Percentiles rank a stretch among this genome's conserved stretches.
These are phyloP conservation scores for Toxotes jaculatrix DNA, from an alignment of 2,113 vertebrate genomes.

Conservation along the genomic window DNA sequence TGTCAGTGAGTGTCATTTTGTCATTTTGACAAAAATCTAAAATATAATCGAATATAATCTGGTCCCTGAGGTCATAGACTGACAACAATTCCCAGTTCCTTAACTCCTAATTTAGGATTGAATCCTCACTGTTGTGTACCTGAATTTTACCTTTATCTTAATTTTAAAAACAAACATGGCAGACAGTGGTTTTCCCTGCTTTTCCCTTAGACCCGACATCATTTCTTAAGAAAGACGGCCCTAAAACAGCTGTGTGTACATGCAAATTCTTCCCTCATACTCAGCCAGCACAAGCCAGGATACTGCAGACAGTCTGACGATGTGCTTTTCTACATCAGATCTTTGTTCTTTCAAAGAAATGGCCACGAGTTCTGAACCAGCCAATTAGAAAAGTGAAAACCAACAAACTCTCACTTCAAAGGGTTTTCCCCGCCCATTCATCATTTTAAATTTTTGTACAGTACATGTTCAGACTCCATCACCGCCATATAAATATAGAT, in stretches of 20 bases:
- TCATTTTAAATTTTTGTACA: too few species aligned
- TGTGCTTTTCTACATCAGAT: not conserved
- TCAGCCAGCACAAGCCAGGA: not conserved
- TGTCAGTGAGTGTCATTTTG: too few species aligned
- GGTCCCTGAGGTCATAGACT: too few species aligned
- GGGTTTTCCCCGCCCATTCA: too few species aligned
- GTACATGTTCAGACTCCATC: not conserved
- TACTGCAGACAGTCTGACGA: not conserved
- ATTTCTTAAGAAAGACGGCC: too few species aligned
- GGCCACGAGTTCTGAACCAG: not conserved
- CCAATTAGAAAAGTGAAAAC: not conserved
- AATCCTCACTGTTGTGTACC: not conserved
- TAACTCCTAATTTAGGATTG: not conserved
- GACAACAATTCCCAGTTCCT: too few species aligned
- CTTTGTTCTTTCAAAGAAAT: not conserved
- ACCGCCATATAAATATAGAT: not conserved
- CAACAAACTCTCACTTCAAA: not conserved
- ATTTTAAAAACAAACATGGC: too few species aligned
- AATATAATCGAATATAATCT: too few species aligned
- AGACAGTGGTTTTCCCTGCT: too few species aligned
- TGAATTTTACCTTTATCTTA: not conserved
- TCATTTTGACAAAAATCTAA: too few species aligned
- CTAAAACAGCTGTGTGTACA: not conserved
- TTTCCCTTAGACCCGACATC: too few species aligned
- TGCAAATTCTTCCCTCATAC: not conserved